Base-by-base conservation (phyloP, 2,888 invertebrate species). In the Psylliodes chrysocephalus region DNA sequence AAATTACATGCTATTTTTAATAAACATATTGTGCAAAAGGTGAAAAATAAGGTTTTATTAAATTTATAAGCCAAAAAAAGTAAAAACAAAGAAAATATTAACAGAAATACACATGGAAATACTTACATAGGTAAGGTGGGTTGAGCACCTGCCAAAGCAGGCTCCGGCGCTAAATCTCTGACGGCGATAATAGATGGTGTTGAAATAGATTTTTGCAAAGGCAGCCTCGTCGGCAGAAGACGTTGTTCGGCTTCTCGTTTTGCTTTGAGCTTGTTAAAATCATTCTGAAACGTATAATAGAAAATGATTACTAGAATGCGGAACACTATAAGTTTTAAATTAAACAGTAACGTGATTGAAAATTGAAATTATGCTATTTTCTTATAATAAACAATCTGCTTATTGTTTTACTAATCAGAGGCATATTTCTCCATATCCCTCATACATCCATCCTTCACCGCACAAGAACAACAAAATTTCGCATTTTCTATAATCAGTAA, bases 161-260 rank as follows among this genome's bases (percentile, higher is more conserved):
- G 87, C 76, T 88, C 88, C 70, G 87, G 87, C 57, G 84, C 85
- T 71, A 87, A 83, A 72, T 88, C 88, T 67, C 87, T 83, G 25
- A 87, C 86, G 28, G 92, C 91, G 52, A 94, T 91, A 67, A 95
- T 95, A 71, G 94, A 94, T 52, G 94, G 94, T 54, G 95, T 95
- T 14, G 95, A 95, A 62, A 95, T 91, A 53, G 94, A 94, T 84
- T 95, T 95, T 83, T 95, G 95, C 54, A 95, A 85, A 61, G 94
- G 93, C 75, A 94, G 85, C 17, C 93, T 86, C 55, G 89, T 87
- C 71, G 86, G 88, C 75, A 87, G 83, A 82, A 86, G 76, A 73
- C 80, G 79, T 62, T 83, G 83, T 77, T 86, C 85, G 1, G 86
- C 86, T 76, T 87, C 87, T 54, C 87, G 81, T 78, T 88, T 87